Conservation (phyloP, 2,888 invertebrate genomes). For the Tyria jacobaeae region DNA sequence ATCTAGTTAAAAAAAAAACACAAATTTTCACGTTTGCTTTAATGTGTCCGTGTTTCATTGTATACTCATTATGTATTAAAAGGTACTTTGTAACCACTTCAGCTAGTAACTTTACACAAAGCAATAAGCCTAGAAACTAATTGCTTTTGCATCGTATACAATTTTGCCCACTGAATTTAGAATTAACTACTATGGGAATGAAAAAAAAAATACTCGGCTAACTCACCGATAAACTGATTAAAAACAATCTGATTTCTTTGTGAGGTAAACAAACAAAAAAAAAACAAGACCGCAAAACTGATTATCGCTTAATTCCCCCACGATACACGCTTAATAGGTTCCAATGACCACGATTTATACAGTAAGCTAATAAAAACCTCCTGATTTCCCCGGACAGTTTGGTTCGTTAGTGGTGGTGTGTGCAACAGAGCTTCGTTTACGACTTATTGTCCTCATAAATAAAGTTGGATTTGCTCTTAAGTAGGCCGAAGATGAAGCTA, state of each 20-base stretch:
- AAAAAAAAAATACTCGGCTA: too few relatives aligned
- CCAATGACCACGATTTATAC: conserved; percentile 68
- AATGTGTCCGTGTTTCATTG: too few relatives aligned
- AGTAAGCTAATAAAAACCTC: conserved; percentile 70
- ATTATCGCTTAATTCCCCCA: conserved; percentile 48
- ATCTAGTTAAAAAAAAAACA: too few relatives aligned
- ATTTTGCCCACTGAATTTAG: too few relatives aligned
- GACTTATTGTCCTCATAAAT: conserved; percentile 63
- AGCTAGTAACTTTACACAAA: too few relatives aligned
- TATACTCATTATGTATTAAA: too few relatives aligned
- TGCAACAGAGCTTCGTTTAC: conserved; percentile 55
- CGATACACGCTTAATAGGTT: conserved; percentile 62
- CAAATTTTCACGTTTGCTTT: too few relatives aligned
- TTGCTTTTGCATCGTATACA: too few relatives aligned
- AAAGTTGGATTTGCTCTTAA: conserved; percentile 50
- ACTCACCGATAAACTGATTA: neutral
- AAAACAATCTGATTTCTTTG: neutral
- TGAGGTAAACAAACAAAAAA: conserved; percentile 13
- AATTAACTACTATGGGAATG: too few relatives aligned
- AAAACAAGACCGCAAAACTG: conserved; percentile 24
- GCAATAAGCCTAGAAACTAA: neutral
- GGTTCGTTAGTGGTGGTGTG: conserved; percentile 66
- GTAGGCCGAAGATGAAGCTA: conserved; percentile 27
- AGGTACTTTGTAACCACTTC: too few relatives aligned
- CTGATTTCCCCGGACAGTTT: conserved; percentile 74